phyloP scores from a whole-genome alignment of 2,797 vertebrate species.

The Heliangelus exortis region DNA sequence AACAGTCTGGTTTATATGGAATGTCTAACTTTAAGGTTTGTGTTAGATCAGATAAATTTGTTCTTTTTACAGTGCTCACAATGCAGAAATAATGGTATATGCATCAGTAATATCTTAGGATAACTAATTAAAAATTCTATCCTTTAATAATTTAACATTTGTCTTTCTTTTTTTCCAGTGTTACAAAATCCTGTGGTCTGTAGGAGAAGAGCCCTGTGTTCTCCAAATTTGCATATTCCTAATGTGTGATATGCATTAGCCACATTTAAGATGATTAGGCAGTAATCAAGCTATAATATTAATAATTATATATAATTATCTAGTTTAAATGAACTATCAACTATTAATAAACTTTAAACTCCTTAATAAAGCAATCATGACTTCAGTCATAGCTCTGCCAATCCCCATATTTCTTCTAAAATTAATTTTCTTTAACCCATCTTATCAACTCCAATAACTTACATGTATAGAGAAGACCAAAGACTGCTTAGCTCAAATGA shows the following conservation, averaged over 20 bases:
- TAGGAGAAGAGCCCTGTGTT: not conserved
- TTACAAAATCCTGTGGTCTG: not conserved
- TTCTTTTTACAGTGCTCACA: not conserved
- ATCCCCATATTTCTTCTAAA: not conserved
- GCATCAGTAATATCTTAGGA: not conserved
- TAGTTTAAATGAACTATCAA: not conserved
- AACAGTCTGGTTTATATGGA: not conserved
- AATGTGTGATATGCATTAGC: not conserved
- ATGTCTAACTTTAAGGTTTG: not conserved
- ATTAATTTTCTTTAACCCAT: not conserved
- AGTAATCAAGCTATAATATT: not conserved
- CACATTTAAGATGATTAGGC: not conserved
- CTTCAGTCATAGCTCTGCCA: not conserved
- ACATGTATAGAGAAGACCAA: not conserved
- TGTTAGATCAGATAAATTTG: not conserved
- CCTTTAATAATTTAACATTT: not conserved
- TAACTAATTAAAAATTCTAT: not conserved
- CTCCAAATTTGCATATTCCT: not conserved
- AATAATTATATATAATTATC: not conserved
- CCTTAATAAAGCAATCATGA: not conserved
- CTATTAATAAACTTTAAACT: slow-evolving; percentile 8
- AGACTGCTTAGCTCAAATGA: slow-evolving; percentile 4
- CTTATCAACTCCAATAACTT: not conserved
- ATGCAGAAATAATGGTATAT: not conserved
- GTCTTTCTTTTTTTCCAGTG: not conserved